A percentile compares a stretch with the other conserved stretches of the same genome.
phyloP scores from a whole-genome alignment of 2,113 vertebrate species.

The Channa argus region DNA sequence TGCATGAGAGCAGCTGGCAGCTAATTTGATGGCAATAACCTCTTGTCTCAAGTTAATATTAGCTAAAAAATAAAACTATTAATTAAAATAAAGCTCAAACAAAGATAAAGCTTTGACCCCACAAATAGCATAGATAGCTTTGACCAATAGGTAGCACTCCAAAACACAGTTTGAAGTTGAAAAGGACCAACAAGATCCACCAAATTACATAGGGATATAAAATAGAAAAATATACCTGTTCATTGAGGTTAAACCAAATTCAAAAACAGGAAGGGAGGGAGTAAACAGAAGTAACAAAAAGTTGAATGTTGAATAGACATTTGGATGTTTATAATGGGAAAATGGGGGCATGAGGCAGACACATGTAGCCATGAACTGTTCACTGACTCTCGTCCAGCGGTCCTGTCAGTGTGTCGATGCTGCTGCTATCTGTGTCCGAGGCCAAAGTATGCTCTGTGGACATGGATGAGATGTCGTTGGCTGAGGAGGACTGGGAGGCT shows the following conservation, averaged over 20 bases:
- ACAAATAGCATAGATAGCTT: slow-evolving; percentile 19
- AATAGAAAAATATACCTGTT: slow-evolving; percentile 64
- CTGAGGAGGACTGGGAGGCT: slow-evolving; percentile 94
- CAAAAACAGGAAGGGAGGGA: background rate
- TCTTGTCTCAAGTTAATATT: slow-evolving; percentile 35
- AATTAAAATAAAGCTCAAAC: slow-evolving; percentile 4
- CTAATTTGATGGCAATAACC: slow-evolving; percentile 36
- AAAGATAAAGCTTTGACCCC: slow-evolving; percentile 20
- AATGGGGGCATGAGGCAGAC: slow-evolving; percentile 23
- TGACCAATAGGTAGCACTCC: slow-evolving; percentile 34
- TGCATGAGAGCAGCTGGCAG: slow-evolving; percentile 62
- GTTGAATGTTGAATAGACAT: slow-evolving; percentile 15
- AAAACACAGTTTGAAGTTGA: slow-evolving; percentile 15
- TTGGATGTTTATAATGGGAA: background rate
- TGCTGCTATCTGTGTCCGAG: slow-evolving; percentile 99
- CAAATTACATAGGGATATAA: slow-evolving; percentile 35
- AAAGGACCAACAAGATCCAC: slow-evolving; percentile 12
- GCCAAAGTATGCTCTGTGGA: slow-evolving; percentile 98
- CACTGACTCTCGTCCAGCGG: slow-evolving; percentile 93
- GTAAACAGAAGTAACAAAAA: slow-evolving; percentile 19
- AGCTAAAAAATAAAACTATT: slow-evolving; percentile 68
- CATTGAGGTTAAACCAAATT: slow-evolving; percentile 24
- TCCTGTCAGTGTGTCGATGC: slow-evolving; percentile 93
- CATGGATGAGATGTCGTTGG: slow-evolving; percentile 99
- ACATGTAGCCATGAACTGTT: slow-evolving; percentile 32